Percentiles rank a stretch among this genome's conserved stretches.
phyloP scores from a whole-genome alignment of 2,113 vertebrate genomes.

The Hymenochirus boettgeri region DNA sequence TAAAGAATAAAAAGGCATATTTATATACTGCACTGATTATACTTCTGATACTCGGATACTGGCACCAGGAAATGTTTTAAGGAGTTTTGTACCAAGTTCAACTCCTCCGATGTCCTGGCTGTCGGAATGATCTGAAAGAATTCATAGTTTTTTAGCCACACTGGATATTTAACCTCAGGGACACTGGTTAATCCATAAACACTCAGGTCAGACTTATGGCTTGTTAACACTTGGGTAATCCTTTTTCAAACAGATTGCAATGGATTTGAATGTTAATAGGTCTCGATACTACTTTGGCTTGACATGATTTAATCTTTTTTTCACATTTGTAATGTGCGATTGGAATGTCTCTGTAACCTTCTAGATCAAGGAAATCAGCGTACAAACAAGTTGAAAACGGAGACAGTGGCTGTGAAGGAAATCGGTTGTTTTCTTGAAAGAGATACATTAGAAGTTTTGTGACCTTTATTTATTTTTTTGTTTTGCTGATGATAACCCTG shows the following conservation, averaged over 20 bases:
- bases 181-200: constrained; percentile 69
- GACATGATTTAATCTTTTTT: background rate
- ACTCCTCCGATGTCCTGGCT: background rate
- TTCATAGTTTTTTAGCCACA: constrained; percentile 60
- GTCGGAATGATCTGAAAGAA: constrained; percentile 46
- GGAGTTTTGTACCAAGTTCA: too few species aligned
- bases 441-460: constrained; percentile 1
- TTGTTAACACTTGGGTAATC: constrained; percentile 72
- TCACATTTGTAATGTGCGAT: background rate
- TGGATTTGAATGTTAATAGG: too few species aligned
- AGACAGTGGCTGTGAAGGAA: background rate
- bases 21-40: too few species aligned
- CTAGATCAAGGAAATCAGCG: constrained; percentile 25
- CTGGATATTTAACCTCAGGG: constrained; percentile 64
- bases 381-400: background rate
- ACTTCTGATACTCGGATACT: too few species aligned
- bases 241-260: too few species aligned
- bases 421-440: background rate
- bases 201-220: constrained; percentile 64
- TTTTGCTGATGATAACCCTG: constrained; percentile 38
- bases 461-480: constrained; percentile 36
- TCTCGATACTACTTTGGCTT: too few species aligned
- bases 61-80: too few species aligned
- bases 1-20: too few species aligned
- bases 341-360: constrained; percentile 2